A percentile compares a stretch with the other conserved stretches of the same genome.
Conservation (phyloP, 2,113 vertebrate genomes). For the Trematomus loennbergii region DNA sequence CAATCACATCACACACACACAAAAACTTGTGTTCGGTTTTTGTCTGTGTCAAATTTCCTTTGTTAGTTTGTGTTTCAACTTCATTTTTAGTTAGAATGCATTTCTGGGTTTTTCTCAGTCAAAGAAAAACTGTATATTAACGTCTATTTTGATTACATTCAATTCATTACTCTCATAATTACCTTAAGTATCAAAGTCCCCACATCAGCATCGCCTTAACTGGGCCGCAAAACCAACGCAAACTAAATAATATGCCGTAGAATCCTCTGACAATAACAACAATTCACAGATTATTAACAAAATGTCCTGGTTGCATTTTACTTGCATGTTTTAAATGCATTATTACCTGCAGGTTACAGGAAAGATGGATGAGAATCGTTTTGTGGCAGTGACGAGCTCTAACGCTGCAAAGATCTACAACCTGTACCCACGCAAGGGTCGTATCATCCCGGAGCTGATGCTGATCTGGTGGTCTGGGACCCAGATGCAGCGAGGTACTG, state of each 20-base stretch:
- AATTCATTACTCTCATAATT: not conserved
- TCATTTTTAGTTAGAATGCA: no score
- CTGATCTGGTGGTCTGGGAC: conserved; percentile 97
- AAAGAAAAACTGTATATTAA: no score
- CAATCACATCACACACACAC: not conserved
- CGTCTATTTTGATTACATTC: no score
- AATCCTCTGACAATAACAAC: not conserved
- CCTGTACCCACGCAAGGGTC: conserved; percentile 95
- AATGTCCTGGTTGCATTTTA: not conserved
- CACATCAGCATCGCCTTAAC: no score
- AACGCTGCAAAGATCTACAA: conserved; percentile 98
- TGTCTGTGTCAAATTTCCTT: no score
- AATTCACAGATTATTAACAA: not conserved
- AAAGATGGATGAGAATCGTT: conserved; percentile 98
- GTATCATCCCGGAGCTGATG: conserved; percentile 94
- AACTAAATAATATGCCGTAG: not conserved
- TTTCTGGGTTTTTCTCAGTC: no score
- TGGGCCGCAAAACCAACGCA: no score
- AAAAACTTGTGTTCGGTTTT: not conserved
- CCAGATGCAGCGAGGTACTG: conserved; percentile 83
- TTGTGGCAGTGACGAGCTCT: conserved; percentile 96
- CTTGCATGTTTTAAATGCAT: not conserved
- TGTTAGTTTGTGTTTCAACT: not conserved
- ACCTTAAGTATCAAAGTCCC: not conserved
- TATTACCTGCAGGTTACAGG: conserved; percentile 89